Base-by-base conservation (phyloP, 2,113 vertebrate genomes). In the Trachemys scripta region DNA sequence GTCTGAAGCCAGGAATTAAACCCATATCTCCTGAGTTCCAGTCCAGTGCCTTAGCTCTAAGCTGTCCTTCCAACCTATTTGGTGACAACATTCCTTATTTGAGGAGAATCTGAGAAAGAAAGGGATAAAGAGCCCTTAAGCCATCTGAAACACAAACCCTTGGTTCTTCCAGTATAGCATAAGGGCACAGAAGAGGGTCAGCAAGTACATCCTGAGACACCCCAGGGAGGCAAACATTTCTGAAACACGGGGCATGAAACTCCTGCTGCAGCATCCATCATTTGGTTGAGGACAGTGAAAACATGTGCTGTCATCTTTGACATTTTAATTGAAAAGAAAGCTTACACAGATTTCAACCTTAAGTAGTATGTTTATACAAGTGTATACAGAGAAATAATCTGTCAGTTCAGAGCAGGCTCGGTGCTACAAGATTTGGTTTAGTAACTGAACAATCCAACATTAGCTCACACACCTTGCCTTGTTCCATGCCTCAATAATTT, bases 241-340 rank as follows among this genome's bases (percentile, higher is more conserved):
- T 22, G 72, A 51, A 69, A 75, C 89, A 90, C 27, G 53, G 94
- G 91, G 93, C 96, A 95, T 87, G 95, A 98, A 97, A 97, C 94
- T 90, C 95, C 97, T 97, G 97, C 97, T 8, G 16, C 29, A 38
- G 95, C 98, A 97, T 98, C 97, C 97, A 97, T 98, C 98, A 97
- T 97, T 95, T 93, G 93, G 80, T 84, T 95, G 92, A 97, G 97
- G 98, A 98, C 96, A 97, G 96, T 97, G 96, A 98, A 98, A 98
- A 97, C 96, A 98, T 96, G 97, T 97, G 97, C 98, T 98, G 98
- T 98, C 98, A 98, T 98, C 96, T 96, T 95, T 98, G 98, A 98
- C 98, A 98, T 98, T 98, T 98, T 98, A 99, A 98, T 98, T 98
- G 98, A 98, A 98, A 98, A 98, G 98, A 98, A 98, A 98, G 97